Conservation (phyloP, 2,113 vertebrate genomes). For the Phainopepla nitens region DNA sequence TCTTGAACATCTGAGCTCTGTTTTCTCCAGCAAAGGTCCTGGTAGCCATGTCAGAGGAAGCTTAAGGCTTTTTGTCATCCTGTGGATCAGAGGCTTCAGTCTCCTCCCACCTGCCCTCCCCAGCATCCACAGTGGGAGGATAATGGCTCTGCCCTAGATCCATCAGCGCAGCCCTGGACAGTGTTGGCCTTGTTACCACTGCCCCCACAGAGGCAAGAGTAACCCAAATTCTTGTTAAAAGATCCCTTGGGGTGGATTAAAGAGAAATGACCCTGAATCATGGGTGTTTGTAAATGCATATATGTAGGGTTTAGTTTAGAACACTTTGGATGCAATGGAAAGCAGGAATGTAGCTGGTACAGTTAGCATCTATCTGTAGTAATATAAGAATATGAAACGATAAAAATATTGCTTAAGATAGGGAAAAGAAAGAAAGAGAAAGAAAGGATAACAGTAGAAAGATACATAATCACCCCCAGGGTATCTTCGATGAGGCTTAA, state of each 20-base stretch:
- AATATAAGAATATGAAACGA: background rate
- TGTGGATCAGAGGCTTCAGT: background rate
- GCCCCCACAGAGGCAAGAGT: accelerated
- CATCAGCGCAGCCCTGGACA: background rate
- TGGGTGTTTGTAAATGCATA: background rate
- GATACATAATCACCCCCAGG: no score
- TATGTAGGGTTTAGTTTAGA: background rate
- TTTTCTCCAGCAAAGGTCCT: background rate
- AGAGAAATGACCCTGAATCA: accelerated
- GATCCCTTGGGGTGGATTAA: background rate
- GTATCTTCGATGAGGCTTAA: accelerated
- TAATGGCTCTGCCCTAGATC: background rate
- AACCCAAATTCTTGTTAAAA: background rate
- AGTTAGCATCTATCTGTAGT: background rate
- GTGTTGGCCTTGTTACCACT: background rate
- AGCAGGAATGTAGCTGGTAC: background rate
- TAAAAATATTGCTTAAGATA: background rate
- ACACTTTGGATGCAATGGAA: background rate
- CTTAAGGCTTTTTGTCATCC: background rate
- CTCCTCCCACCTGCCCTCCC: background rate
- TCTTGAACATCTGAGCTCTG: background rate
- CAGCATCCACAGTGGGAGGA: background rate
- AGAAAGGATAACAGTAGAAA: background rate
- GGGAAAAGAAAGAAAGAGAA: background rate
- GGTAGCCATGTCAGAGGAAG: background rate